A percentile compares a stretch with the other conserved stretches of the same genome.
These are phyloP conservation scores for Pygathrix nemaeus DNA, from an alignment of 2,113 vertebrate genomes.

Conservation along the genomic window DNA sequence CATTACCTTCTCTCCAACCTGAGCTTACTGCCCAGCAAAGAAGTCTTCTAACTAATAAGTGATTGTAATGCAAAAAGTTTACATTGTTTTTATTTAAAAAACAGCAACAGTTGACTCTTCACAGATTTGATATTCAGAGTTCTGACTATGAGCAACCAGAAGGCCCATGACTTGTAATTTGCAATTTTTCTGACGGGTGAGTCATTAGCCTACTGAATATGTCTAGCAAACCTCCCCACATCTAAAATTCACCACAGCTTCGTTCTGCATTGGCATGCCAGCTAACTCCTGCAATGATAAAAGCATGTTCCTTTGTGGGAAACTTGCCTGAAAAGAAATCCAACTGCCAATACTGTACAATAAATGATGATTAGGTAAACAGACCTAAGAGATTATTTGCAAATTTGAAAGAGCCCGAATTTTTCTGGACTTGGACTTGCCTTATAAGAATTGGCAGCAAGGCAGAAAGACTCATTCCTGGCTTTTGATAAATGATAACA, in stretches of 20 bases:
- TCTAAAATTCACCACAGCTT: neutral
- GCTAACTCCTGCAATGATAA: neutral
- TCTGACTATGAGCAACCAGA: neutral
- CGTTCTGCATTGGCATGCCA: neutral
- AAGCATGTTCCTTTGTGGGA: conserved; percentile 46
- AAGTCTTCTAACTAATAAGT: neutral
- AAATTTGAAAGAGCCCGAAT: conserved; percentile 44
- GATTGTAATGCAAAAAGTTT: neutral
- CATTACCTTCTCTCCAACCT: neutral
- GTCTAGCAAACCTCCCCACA: neutral
- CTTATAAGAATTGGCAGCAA: neutral
- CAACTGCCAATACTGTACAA: conserved; percentile 29
- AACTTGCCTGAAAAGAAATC: conserved; percentile 41
- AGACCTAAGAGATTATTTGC: conserved; percentile 54
- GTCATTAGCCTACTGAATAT: neutral
- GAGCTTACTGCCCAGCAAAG: neutral
- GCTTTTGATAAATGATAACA: neutral
- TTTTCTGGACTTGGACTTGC: conserved; percentile 50
- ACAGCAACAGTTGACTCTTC: neutral
- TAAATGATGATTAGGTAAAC: conserved; percentile 43
- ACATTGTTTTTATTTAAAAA: neutral
- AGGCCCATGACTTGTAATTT: neutral
- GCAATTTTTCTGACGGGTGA: neutral
- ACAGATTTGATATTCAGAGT: neutral
- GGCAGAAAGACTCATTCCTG: neutral